phyloP scores from a whole-genome alignment of 1,140 invertebrate genomes.

The Meloidogyne chitwoodi region DNA sequence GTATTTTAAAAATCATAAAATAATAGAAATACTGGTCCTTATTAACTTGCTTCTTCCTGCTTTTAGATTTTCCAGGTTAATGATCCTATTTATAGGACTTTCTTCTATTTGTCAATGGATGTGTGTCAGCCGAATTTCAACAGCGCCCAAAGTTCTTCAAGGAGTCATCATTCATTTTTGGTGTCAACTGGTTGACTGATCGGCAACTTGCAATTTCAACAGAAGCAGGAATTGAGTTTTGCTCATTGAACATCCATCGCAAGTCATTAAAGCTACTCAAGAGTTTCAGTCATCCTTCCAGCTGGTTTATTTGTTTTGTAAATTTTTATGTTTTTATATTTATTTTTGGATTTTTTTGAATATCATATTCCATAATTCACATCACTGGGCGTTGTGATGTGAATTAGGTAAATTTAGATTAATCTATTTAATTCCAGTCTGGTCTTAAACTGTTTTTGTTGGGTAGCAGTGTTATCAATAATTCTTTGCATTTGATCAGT shows the following conservation, averaged over 20 bases:
- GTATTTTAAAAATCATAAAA: no score
- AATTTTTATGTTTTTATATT: neutral
- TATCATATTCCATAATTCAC: no score
- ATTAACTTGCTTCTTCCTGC: no score
- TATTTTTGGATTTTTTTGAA: no score
- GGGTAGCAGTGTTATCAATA: neutral
- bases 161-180: neutral
- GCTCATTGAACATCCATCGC: neutral
- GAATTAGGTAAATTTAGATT: neutral
- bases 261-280: neutral
- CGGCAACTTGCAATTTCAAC: neutral
- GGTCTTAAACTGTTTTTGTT: neutral
- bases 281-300: neutral
- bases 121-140: neutral
- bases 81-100: neutral
- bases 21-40: no score
- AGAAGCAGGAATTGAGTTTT: constrained; percentile 9
- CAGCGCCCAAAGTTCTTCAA: neutral
- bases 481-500: neutral
- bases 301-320: constrained; percentile 10
- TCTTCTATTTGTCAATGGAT: neutral
- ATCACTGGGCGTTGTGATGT: no score
- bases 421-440: neutral
- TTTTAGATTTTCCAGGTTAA: neutral
- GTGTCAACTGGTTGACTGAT: neutral